Evolutionary conservation across 2,113 vertebrate species (phyloP).

Genomic region (Strix aluco): DNA sequence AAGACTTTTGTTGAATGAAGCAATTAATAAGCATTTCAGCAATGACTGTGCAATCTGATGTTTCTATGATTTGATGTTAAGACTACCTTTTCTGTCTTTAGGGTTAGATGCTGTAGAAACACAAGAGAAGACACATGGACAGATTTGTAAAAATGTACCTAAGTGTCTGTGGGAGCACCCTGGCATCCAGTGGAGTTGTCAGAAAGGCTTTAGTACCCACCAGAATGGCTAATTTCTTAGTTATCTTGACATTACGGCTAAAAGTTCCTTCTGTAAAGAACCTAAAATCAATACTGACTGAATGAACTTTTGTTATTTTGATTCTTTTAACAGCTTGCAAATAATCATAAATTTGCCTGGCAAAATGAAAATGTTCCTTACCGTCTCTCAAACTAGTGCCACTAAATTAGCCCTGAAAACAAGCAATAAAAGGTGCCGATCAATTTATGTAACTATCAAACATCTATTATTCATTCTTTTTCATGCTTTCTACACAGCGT

Average conservation of each 20-base stretch:
- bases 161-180: background rate
- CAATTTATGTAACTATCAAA: background rate
- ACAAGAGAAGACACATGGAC: background rate
- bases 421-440: slow-evolving; percentile 30
- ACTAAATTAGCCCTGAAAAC: slow-evolving; percentile 19
- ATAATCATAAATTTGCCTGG: background rate
- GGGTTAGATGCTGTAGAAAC: background rate
- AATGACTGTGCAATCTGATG: background rate
- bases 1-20: background rate
- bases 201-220: background rate
- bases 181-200: background rate
- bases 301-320: background rate
- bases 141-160: background rate
- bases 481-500: slow-evolving; percentile 8
- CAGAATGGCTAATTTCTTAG: background rate
- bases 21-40: background rate
- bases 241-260: background rate
- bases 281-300: background rate
- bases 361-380: background rate
- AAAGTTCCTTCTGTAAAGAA: background rate
- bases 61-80: background rate
- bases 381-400: background rate
- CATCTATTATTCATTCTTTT: slow-evolving; percentile 56
- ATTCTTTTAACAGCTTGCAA: background rate
- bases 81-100: background rate